Percentiles rank a stretch among this genome's conserved stretches.
phyloP scores from a whole-genome alignment of 2,113 vertebrate species.

The Stomatorhinus ivindoensis region DNA sequence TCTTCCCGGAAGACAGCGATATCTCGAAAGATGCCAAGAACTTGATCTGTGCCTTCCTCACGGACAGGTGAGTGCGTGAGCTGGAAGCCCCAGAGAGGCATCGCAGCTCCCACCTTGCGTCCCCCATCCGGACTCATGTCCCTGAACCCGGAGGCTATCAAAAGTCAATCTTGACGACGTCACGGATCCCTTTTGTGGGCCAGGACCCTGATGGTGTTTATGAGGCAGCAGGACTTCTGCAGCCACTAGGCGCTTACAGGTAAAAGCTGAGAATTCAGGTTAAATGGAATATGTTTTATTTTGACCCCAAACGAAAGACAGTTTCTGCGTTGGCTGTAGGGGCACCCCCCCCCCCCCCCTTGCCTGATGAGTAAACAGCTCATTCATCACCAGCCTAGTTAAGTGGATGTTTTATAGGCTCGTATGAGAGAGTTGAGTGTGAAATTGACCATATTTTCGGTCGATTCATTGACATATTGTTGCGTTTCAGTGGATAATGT shows the following conservation, averaged over 20 bases:
- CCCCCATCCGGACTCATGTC: not conserved
- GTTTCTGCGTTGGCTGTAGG: not conserved
- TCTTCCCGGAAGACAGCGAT: conserved; percentile 92
- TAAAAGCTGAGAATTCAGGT: not conserved
- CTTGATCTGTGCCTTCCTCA: conserved; percentile 96
- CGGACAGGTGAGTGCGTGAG: conserved; percentile 77
- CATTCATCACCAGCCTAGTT: not conserved
- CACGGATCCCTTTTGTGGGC: not conserved
- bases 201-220: not conserved
- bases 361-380: not conserved
- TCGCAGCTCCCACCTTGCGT: not conserved
- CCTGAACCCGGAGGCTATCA: not conserved
- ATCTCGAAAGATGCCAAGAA: conserved; percentile 98
- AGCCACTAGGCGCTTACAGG: not conserved
- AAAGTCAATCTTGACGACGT: not conserved
- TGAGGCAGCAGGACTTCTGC: not conserved
- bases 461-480: not conserved
- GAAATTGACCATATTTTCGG: not conserved
- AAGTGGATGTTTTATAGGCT: not conserved
- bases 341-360: not conserved
- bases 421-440: not conserved
- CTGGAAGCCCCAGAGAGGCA: not conserved
- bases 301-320: not conserved
- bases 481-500: not conserved
- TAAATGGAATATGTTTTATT: not conserved